phyloP scores from a whole-genome alignment of 2,113 vertebrate species.

The Caloenas nicobarica region DNA sequence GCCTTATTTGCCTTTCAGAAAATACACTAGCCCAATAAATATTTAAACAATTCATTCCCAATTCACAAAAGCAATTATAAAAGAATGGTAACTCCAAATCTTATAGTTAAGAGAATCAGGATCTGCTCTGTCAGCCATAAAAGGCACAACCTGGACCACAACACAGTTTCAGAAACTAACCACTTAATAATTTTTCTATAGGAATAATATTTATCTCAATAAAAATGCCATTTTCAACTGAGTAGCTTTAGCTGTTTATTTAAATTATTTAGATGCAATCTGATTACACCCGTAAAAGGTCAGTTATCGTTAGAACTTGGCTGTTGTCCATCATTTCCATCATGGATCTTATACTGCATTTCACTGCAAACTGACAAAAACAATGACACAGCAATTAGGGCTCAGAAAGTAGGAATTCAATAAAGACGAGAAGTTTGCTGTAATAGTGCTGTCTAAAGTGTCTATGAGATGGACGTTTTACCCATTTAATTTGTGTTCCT shows the following conservation, averaged over 20 bases:
- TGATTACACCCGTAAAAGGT: slow-evolving; percentile 3
- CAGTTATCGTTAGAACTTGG: slow-evolving; percentile 36
- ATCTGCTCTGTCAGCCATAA: neutral
- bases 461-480: neutral
- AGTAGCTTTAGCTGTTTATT: slow-evolving; percentile 33
- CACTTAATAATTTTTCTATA: neutral
- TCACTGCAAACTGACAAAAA: neutral
- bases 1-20: neutral
- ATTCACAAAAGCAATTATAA: slow-evolving; percentile 56
- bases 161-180: neutral
- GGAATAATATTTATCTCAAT: slow-evolving; percentile 15
- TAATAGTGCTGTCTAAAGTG: neutral
- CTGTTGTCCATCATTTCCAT: slow-evolving; percentile 17
- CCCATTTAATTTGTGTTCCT: neutral
- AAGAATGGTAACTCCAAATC: neutral
- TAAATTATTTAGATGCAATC: slow-evolving; percentile 48
- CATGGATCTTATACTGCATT: neutral
- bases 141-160: neutral
- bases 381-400: slow-evolving; percentile 12
- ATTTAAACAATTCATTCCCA: slow-evolving; percentile 42
- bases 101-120: neutral
- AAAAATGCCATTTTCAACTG: slow-evolving; percentile 35
- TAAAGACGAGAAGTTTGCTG: neutral
- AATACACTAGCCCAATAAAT: slow-evolving; percentile 18
- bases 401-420: neutral